Evolutionary conservation across 2,797 vertebrate species (phyloP).

Genomic region (Pterois miles): DNA sequence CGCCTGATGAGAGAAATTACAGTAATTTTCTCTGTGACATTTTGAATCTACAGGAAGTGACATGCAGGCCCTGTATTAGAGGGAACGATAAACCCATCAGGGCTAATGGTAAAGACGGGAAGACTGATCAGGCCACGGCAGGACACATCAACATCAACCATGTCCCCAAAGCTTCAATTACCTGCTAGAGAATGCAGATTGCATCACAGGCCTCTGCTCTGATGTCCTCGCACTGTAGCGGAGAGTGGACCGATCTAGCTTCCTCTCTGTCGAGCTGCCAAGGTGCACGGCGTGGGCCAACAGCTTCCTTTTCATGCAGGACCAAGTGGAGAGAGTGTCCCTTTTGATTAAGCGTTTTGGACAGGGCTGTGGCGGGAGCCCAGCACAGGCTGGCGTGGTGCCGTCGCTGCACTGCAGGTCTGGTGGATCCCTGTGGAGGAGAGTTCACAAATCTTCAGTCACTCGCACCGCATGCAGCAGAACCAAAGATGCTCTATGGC

Average conservation of each 20-base stretch:
- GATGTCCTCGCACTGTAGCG: not conserved
- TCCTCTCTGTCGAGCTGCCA: slow-evolving; percentile 54
- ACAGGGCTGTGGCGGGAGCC: slow-evolving; percentile 40
- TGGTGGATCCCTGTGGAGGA: slow-evolving; percentile 31
- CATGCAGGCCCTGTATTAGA: slow-evolving; percentile 12
- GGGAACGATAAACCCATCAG: slow-evolving; percentile 49
- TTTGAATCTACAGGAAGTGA: slow-evolving; percentile 39
- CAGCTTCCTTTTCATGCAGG: slow-evolving; percentile 54
- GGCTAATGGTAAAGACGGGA: slow-evolving; percentile 42
- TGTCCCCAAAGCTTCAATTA: slow-evolving; percentile 51
- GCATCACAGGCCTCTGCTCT: slow-evolving; percentile 33
- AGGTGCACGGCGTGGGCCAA: slow-evolving; percentile 47
- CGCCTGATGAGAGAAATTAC: slow-evolving; percentile 58
- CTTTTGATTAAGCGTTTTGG: slow-evolving; percentile 67
- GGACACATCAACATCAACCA: slow-evolving; percentile 38
- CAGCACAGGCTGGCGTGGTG: slow-evolving; percentile 43
- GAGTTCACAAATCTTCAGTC: slow-evolving; percentile 44
- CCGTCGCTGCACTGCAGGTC: slow-evolving; percentile 43
- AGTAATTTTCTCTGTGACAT: slow-evolving; percentile 59
- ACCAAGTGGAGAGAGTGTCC: slow-evolving; percentile 58
- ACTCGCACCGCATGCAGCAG: slow-evolving; percentile 16
- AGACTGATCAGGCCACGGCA: slow-evolving; percentile 50
- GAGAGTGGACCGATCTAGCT: slow-evolving; percentile 23
- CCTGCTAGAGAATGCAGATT: slow-evolving; percentile 56
- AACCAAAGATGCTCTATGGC: not conserved